Evolutionary conservation across 2,888 invertebrate species (phyloP).

Genomic region (Trilocha varians): DNA sequence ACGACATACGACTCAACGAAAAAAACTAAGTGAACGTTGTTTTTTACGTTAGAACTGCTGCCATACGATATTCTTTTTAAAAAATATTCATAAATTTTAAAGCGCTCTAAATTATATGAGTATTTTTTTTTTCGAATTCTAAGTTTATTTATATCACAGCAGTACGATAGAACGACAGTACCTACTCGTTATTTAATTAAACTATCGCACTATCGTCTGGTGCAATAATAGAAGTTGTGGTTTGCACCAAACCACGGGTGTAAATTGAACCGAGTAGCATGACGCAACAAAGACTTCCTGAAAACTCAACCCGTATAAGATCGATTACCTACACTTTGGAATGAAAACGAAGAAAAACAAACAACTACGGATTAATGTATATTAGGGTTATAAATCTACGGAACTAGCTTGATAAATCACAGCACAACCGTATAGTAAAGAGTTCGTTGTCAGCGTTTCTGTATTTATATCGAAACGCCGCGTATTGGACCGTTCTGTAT

Average conservation of each 20-base stretch:
- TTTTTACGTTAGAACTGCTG: not conserved
- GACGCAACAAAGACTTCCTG: not conserved
- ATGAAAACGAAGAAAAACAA: slow-evolving; percentile 26
- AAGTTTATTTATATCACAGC: not conserved
- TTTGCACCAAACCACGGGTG: not conserved
- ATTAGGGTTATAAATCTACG: slow-evolving; percentile 34
- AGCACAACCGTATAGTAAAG: slow-evolving; percentile 35
- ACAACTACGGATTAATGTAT: slow-evolving; percentile 30
- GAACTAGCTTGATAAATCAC: slow-evolving; percentile 39
- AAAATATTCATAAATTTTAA: not conserved
- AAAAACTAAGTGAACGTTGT: slow-evolving; percentile 8
- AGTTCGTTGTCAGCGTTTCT: slow-evolving; percentile 37
- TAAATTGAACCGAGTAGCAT: not conserved
- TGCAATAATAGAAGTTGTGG: not conserved
- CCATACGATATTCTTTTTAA: not conserved
- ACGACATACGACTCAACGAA: slow-evolving; percentile 37
- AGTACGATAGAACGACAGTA: no score
- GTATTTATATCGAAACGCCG: slow-evolving; percentile 35
- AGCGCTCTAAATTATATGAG: not conserved
- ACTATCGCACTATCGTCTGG: not conserved
- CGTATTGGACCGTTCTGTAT: slow-evolving; percentile 31
- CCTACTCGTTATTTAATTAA: no score
- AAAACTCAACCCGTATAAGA: slow-evolving; percentile 6
- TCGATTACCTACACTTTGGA: slow-evolving; percentile 3
- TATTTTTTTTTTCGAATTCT: not conserved